phyloP scores from a whole-genome alignment of 1,140 invertebrate species.

The Drosophila pectinifera region DNA sequence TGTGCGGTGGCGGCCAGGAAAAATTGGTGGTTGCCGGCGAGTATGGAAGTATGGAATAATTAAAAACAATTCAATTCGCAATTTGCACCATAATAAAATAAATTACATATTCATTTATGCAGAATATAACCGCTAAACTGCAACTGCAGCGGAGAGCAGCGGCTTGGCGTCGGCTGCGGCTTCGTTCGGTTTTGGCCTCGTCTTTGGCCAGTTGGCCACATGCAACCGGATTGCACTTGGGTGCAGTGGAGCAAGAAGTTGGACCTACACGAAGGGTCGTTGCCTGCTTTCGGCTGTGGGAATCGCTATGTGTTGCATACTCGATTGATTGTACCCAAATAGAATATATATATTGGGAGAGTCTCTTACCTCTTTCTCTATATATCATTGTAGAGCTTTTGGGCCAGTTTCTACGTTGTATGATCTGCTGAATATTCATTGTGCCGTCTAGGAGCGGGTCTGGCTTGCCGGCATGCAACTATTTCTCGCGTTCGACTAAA shows the following conservation, averaged over 20 bases:
- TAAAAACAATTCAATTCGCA: constrained; percentile 78
- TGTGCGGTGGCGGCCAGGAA: constrained; percentile 33
- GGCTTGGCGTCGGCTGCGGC: constrained; percentile 1
- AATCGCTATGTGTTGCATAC: constrained; percentile 15
- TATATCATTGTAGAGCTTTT: constrained; percentile 9
- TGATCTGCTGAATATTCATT: constrained; percentile 56
- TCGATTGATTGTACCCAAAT: constrained; percentile 39
- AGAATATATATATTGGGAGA: neutral
- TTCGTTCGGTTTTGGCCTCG: constrained; percentile 24
- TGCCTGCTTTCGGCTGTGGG: constrained; percentile 50
- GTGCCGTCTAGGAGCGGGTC: constrained; percentile 39
- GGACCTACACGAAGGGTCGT: constrained; percentile 54
- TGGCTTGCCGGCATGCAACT: constrained; percentile 62
- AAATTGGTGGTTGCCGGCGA: constrained; percentile 33
- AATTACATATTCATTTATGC: constrained; percentile 80
- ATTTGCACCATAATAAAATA: constrained; percentile 78
- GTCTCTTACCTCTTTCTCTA: neutral
- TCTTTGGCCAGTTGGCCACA: constrained; percentile 29
- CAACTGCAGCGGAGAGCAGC: constrained; percentile 51
- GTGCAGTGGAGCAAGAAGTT: constrained; percentile 63
- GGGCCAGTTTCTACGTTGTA: constrained; percentile 31
- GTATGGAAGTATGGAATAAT: constrained; percentile 49
- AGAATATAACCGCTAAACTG: constrained; percentile 74
- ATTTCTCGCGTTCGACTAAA: constrained; percentile 71
- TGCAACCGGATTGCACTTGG: constrained; percentile 32